phyloP scores from a whole-genome alignment of 1,140 invertebrate species.

The Heliconius congener region DNA sequence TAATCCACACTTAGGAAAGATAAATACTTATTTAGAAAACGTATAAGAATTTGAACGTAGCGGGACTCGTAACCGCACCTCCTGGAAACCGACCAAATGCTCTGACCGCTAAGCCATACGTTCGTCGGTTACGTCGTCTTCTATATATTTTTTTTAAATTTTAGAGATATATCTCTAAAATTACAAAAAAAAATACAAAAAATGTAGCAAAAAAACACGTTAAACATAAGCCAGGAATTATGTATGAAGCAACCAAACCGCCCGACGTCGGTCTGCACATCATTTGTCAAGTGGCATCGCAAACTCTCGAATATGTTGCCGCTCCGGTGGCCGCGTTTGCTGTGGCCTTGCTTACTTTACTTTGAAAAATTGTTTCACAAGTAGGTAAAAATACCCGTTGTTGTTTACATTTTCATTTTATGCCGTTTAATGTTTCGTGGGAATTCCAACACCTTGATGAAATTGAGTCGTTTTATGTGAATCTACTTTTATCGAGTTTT shows the following conservation, averaged over 20 bases:
- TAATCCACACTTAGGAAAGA: too few relatives aligned
- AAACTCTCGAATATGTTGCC: slow-evolving; percentile 35
- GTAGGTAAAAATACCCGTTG: slow-evolving; percentile 28
- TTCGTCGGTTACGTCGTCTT: too few relatives aligned
- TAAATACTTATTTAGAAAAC: too few relatives aligned
- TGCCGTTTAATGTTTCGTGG: not conserved
- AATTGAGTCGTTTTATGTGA: not conserved
- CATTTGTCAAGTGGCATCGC: slow-evolving; percentile 38
- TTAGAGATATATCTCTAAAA: too few relatives aligned
- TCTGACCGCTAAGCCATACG: too few relatives aligned
- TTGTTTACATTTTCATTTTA: slow-evolving; percentile 38
- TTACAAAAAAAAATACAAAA: too few relatives aligned
- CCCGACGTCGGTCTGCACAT: slow-evolving; percentile 29
- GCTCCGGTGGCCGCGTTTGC: slow-evolving; percentile 19
- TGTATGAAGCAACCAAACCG: slow-evolving; percentile 28
- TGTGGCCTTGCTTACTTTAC: slow-evolving; percentile 30
- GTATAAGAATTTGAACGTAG: too few relatives aligned
- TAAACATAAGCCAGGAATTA: slow-evolving; percentile 25
- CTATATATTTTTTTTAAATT: too few relatives aligned
- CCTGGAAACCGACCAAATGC: too few relatives aligned
- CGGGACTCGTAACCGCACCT: too few relatives aligned
- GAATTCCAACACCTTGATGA: not conserved
- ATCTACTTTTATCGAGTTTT: not conserved
- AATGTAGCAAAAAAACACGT: not conserved
- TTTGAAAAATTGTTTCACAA: slow-evolving; percentile 39